Percentiles rank a stretch among this genome's conserved stretches.
phyloP scores from a whole-genome alignment of 2,797 vertebrate species.

The Sphenodon punctatus region DNA sequence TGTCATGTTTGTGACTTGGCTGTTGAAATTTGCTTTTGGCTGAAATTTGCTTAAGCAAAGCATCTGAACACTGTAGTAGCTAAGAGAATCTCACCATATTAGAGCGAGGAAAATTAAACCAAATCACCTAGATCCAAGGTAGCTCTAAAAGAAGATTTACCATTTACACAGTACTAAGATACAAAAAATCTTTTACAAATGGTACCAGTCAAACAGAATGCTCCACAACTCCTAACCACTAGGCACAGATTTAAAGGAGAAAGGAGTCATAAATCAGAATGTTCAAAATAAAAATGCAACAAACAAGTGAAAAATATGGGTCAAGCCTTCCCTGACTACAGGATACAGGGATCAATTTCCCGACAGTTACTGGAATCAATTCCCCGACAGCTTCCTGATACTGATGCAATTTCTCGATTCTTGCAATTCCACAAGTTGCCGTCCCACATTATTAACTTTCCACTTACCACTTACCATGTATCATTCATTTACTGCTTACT shows the following conservation, averaged over 20 bases:
- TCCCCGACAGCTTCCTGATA: no score
- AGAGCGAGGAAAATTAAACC: slow-evolving; percentile 28
- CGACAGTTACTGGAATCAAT: no score
- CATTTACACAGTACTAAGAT: slow-evolving; percentile 44
- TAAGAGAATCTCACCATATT: slow-evolving; percentile 37
- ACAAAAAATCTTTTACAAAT: not conserved
- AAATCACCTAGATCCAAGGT: slow-evolving; percentile 12
- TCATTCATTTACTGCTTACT: no score
- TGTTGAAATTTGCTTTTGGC: slow-evolving; percentile 42
- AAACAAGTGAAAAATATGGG: not conserved
- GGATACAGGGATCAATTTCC: slow-evolving; percentile 33
- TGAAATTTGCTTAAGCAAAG: slow-evolving; percentile 29
- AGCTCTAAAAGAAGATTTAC: slow-evolving; percentile 53
- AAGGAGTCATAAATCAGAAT: slow-evolving; percentile 20
- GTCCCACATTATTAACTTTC: no score
- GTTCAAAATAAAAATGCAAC: not conserved
- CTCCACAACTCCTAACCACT: slow-evolving; percentile 30
- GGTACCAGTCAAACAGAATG: not conserved
- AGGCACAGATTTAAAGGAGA: not conserved
- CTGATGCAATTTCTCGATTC: no score
- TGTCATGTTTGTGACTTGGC: not conserved
- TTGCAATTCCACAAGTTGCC: no score
- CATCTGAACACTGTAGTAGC: slow-evolving; percentile 20
- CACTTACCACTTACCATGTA: no score
- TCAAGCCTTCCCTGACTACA: slow-evolving; percentile 9